A percentile compares a stretch with the other conserved stretches of the same genome.
Evolutionary conservation across 2,113 vertebrate species (phyloP).

Genomic region (Poecilia latipinna): DNA sequence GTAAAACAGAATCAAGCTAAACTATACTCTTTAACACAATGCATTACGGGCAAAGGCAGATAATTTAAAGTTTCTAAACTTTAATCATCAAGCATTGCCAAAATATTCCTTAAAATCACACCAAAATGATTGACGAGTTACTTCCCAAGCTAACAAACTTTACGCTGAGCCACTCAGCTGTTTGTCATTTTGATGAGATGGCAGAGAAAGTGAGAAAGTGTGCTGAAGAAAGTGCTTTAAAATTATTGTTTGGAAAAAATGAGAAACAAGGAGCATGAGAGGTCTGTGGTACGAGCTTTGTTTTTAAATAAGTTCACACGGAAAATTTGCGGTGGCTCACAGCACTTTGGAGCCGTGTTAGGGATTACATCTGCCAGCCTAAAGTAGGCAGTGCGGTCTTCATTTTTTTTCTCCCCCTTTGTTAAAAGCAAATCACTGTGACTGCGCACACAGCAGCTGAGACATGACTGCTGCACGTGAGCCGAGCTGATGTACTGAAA

Average conservation of each 20-base stretch:
- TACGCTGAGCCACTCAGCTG: neutral
- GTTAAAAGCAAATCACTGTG: constrained; percentile 48
- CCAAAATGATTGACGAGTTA: neutral
- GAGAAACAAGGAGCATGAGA: constrained; percentile 61
- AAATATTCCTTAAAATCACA: constrained; percentile 16
- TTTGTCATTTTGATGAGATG: neutral
- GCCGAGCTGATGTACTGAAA: constrained; percentile 54
- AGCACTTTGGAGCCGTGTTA: constrained; percentile 64
- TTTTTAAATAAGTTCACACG: constrained; percentile 69
- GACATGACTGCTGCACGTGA: constrained; percentile 9
- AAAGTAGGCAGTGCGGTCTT: constrained; percentile 26
- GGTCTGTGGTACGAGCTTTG: constrained; percentile 70
- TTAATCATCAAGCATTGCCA: constrained; percentile 19
- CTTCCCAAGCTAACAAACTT: neutral
- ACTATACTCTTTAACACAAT: no score
- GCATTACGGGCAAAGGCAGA: no score
- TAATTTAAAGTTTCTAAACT: no score
- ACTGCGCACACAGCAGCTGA: constrained; percentile 42
- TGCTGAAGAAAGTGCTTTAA: constrained; percentile 13
- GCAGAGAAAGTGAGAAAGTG: constrained; percentile 21
- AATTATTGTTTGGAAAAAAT: constrained; percentile 55
- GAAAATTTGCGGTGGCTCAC: constrained; percentile 65
- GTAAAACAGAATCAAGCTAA: no score
- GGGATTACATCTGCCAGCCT: constrained; percentile 73
- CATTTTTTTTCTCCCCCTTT: neutral